Conservation (phyloP, 2,113 vertebrate genomes). For the Macquaria ambigua region DNA sequence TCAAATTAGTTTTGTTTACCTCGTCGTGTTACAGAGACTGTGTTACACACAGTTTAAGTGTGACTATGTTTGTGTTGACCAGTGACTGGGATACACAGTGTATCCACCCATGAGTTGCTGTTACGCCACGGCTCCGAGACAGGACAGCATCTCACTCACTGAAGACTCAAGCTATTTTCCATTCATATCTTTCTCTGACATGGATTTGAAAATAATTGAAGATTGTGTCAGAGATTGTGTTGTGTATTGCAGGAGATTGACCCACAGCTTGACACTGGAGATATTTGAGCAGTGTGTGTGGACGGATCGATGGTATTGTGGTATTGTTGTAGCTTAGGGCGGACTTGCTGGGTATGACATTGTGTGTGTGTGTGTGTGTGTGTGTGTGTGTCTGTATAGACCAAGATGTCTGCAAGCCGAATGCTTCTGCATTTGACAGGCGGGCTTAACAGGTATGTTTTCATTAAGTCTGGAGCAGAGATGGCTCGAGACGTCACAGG, state of each 20-base stretch:
- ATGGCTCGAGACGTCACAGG: not conserved
- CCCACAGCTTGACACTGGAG: constrained; percentile 55
- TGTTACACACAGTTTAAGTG: not conserved
- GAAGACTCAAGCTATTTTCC: constrained; percentile 9
- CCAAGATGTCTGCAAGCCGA: no score
- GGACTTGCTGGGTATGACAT: constrained; percentile 13
- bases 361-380: constrained; percentile 16
- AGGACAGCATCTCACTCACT: not conserved
- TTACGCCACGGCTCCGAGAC: not conserved
- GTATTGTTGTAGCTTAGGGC: constrained; percentile 41
- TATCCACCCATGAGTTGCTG: not conserved
- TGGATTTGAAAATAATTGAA: constrained; percentile 50
- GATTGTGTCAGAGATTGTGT: constrained; percentile 30
- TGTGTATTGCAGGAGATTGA: constrained; percentile 42
- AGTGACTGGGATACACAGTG: not conserved
- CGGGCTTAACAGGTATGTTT: not conserved
- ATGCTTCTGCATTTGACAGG: not conserved
- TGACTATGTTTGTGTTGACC: not conserved
- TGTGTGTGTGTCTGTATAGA: no score
- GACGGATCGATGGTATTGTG: constrained; percentile 35
- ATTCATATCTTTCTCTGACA: constrained; percentile 21
- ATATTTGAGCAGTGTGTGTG: constrained; percentile 51
- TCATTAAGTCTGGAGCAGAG: not conserved
- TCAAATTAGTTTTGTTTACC: not conserved
- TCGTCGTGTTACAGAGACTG: not conserved